phyloP scores from a whole-genome alignment of 2,797 vertebrate genomes.

The Peromyscus attwateri region DNA sequence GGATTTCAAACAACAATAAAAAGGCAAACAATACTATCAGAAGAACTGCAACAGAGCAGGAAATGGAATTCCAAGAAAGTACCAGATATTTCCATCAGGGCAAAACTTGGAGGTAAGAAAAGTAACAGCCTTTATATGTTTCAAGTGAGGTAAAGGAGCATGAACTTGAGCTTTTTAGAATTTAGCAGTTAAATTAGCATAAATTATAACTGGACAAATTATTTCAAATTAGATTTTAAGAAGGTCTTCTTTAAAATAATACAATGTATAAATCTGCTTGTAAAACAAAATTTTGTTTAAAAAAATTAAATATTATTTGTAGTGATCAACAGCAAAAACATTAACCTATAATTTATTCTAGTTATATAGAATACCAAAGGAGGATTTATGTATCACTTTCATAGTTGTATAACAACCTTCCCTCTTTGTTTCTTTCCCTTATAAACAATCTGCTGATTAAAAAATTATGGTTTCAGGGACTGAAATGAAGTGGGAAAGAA shows the following conservation, averaged over 20 bases:
- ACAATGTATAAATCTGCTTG: not conserved
- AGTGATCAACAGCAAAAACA: not conserved
- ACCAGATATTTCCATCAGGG: constrained; percentile 83
- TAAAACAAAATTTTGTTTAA: constrained; percentile 2
- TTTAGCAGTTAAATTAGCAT: constrained; percentile 7
- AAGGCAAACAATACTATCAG: constrained; percentile 63
- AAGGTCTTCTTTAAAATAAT: not conserved
- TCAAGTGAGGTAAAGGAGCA: not conserved
- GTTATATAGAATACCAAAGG: not conserved
- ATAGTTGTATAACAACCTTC: not conserved
- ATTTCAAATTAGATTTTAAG: not conserved
- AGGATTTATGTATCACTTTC: not conserved
- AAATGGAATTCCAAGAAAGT: constrained; percentile 88
- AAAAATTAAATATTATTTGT: not conserved
- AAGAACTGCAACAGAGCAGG: constrained; percentile 81
- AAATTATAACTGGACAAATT: not conserved
- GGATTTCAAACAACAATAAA: constrained; percentile 72
- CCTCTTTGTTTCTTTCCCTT: not conserved
- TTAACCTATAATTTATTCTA: not conserved
- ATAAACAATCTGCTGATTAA: not conserved
- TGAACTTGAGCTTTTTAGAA: not conserved
- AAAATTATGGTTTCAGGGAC: not conserved
- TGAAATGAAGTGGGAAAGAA: not conserved
- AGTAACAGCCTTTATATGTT: not conserved
- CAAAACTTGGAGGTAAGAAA: constrained; percentile 86